Evolutionary conservation across 2,888 invertebrate species (phyloP), one percentile per base, ranked within the genome.

Genomic region (Dryocosmus kuriphilus): DNA sequence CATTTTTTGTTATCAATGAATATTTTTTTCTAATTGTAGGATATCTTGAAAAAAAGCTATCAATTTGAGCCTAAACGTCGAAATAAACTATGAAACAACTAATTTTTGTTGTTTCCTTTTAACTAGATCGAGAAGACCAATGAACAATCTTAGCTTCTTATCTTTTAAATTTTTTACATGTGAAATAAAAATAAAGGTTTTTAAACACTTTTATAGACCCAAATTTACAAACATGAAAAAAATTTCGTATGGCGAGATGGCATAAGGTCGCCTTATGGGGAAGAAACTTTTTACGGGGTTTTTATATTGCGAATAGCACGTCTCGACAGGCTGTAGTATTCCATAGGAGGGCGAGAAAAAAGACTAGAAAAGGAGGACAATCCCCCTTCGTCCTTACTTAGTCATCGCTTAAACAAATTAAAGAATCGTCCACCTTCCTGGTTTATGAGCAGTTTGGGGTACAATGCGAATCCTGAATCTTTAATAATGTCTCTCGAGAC

Each of bases 401-500:
- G 86, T 84, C 84, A 83, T 88, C 89, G 88, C 89, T 90, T 89
- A 89, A 90, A 90, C 90, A 90, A 90, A 91, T 91, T 91, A 90
- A 89, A 89, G 90, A 89, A 89, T 88, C 88, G 88, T 87, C 86
- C 84, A 84, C 83, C 84, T 85, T 81, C 83, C 79, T 85, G 86
- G 81, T 88, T 89, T 89, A 88, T 85, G 88, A 86, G 84, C 77
- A 35, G 79, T 65, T 73, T 77, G 67, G 80, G 80, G 78, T 80
- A 85, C 84, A 83, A 88, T 84, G 85, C 80, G 84, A 84, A 86
- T 84, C 83, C 81, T 86, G 86, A 88, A 89, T 88, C 85, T 88
- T 87, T 87, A 85, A 88, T 86, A 75, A 82, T 77, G 82, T 83
- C 86, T 83, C 82, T 81, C 80, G 85, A 85, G 79, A 79, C 81